Conservation (phyloP, 2,113 vertebrate genomes). For the Turdus rufiventris region DNA sequence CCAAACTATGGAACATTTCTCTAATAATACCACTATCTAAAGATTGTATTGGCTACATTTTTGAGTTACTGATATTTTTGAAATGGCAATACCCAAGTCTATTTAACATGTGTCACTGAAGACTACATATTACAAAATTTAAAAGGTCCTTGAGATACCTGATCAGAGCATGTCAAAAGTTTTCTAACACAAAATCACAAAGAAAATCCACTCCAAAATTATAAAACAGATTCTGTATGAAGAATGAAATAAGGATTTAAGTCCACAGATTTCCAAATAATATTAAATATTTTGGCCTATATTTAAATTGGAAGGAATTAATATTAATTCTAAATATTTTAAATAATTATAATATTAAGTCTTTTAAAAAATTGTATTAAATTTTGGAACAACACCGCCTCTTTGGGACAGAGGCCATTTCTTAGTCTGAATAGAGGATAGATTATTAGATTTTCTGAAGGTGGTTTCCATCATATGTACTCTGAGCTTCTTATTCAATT, state of each 20-base stretch:
- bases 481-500: neutral
- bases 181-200: neutral
- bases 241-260: neutral
- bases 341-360: neutral
- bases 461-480: neutral
- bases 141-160: neutral
- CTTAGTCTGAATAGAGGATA: neutral
- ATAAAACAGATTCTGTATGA: neutral
- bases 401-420: rapidly evolving
- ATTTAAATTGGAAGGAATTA: neutral
- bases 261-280: neutral
- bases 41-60: neutral
- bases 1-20: neutral
- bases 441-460: too few species aligned
- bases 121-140: neutral
- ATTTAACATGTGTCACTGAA: neutral
- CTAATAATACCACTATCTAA: neutral
- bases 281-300: neutral
- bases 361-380: neutral
- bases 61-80: neutral
- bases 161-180: neutral
- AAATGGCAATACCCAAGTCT: neutral
- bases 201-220: neutral
- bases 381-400: neutral
- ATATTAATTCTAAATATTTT: neutral